Base-by-base conservation (phyloP, 2,797 vertebrate species). In the Phoxinus dragarum region DNA sequence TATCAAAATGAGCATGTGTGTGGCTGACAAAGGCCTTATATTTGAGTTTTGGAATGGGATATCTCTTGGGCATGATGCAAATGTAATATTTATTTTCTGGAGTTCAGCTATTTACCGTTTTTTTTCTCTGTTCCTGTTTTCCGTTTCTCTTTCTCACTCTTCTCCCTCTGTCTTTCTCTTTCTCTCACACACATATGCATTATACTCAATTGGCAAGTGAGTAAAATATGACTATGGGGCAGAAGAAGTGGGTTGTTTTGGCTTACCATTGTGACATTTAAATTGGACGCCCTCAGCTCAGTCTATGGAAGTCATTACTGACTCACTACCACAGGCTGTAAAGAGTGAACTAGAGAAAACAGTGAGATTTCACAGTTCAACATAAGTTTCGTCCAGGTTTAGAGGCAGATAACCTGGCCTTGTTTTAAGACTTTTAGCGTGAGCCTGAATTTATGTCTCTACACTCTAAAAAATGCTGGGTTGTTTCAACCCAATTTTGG, bases 221-320 rank as follows among this genome's bases (percentile, higher is more conserved):
- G 81, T 88, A 69, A 86, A 47, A 86, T 84, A 21, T 88, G 69
- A 82, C 84, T 88, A 71, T 79, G 67, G 81, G 86, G 84, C 84
- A 86, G 69, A 80, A 81, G 81, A 79, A 86, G 84, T 88, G 73
- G 79, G 77, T 77, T 86, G 84, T 89, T 89, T 83, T 89, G 81
- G 81, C 68, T 82, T 85, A 79, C 84, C 73, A 44, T 71, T 21
- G 17, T 86, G 85, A 86, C 88, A 88, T 88, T 89, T 86, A 89
- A 86, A 87, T 54, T 81, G 73, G 80, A 84, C 27, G 64, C 66
- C 85, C 47, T 87, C 75, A 88, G 80, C 68, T 85, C 49, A 66
- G 81, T 83, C 81, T 83, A 75, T 83, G 81, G 72, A 83, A 83
- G 81, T 83, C 59, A 75, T 83, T 84, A 81, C 40, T 67, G 83